Conservation (phyloP, 2,797 vertebrate species). For the Phrynocephalus guinanensis region DNA sequence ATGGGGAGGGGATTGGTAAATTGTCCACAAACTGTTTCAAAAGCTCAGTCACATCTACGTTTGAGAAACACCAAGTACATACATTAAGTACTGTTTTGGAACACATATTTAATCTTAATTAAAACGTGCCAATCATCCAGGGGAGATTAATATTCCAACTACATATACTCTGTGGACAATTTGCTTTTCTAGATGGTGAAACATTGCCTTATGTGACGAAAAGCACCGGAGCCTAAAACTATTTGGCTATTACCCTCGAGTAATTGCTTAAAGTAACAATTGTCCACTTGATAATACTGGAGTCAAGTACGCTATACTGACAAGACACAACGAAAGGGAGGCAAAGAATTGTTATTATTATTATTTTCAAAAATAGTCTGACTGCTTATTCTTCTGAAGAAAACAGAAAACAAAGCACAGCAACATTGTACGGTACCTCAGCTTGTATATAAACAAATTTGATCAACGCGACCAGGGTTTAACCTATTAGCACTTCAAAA, state of each 20-base stretch:
- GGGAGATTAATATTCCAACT: background rate
- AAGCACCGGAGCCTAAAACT: background rate
- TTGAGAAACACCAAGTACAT: background rate
- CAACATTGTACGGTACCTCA: background rate
- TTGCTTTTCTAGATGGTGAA: conserved; percentile 12
- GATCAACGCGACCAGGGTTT: background rate
- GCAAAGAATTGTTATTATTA: background rate
- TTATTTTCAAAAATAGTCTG: background rate
- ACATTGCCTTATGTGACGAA: background rate
- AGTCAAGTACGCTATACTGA: background rate
- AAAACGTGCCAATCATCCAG: background rate
- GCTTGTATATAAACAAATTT: background rate
- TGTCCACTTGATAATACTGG: background rate
- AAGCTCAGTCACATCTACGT: background rate
- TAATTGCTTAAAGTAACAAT: background rate
- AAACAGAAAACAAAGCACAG: background rate
- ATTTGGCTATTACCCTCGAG: background rate
- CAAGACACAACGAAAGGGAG: background rate
- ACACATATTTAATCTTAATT: conserved; percentile 19
- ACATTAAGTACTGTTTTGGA: background rate
- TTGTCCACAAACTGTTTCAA: background rate
- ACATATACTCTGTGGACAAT: background rate
- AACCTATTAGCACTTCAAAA: conserved; percentile 2
- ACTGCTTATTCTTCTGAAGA: background rate
- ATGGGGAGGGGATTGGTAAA: background rate